Conservation (phyloP, 2,797 vertebrate genomes). For the Luscinia luscinia region DNA sequence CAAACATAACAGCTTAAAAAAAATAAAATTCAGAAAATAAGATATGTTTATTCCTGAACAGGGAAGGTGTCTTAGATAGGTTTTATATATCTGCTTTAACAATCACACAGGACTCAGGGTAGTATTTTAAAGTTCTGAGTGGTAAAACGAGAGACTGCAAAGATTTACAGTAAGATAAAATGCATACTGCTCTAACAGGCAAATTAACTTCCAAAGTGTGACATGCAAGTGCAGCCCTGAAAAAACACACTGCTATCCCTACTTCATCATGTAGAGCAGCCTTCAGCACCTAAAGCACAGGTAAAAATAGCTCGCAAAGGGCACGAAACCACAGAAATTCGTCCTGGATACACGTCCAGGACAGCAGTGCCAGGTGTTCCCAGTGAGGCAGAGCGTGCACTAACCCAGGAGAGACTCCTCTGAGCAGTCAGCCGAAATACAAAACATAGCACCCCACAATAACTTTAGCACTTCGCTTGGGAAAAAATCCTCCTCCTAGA, state of each 20-base stretch:
- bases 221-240: background rate
- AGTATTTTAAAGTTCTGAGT: conserved; percentile 60
- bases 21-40: background rate
- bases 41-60: background rate
- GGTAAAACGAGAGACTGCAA: background rate
- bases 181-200: background rate
- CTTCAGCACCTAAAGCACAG: background rate
- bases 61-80: background rate
- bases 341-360: background rate
- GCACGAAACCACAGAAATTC: conserved; percentile 24
- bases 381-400: background rate
- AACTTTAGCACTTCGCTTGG: conserved; percentile 66
- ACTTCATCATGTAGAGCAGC: background rate
- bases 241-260: background rate
- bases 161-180: conserved; percentile 38
- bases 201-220: conserved; percentile 48
- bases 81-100: conserved; percentile 33
- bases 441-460: conserved; percentile 40
- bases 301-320: background rate
- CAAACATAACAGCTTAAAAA: background rate
- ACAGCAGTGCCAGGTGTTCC: background rate
- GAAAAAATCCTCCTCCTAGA: background rate
- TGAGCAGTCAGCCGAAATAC: conserved; percentile 36
- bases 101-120: background rate
- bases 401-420: conserved; percentile 32